phyloP scores from a whole-genome alignment of 2,797 vertebrate genomes.

The Crypturellus tataupa region DNA sequence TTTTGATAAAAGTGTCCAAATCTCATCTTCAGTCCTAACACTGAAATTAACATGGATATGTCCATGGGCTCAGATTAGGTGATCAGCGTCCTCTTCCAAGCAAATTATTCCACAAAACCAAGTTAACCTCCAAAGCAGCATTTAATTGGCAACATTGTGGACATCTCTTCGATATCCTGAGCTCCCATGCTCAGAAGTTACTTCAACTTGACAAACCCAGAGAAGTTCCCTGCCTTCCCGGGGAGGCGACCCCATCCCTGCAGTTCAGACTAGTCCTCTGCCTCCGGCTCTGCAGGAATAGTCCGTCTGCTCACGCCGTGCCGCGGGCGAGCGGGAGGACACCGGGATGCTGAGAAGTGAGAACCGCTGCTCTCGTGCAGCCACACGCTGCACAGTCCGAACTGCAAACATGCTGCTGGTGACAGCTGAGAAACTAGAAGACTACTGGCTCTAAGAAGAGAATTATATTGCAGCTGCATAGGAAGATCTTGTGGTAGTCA shows the following conservation, averaged over 20 bases:
- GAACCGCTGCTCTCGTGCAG: neutral
- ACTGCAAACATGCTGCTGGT: neutral
- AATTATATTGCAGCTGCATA: neutral
- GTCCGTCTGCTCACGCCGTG: neutral
- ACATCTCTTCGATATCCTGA: neutral
- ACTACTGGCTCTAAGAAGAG: neutral
- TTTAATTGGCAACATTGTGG: neutral
- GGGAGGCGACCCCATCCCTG: neutral
- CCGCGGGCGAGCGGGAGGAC: neutral
- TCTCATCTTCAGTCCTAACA: neutral
- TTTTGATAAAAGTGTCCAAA: neutral
- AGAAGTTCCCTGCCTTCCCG: neutral
- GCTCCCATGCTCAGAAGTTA: neutral
- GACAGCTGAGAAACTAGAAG: neutral
- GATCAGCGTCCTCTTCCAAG: neutral
- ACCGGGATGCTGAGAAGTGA: neutral
- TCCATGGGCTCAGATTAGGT: neutral
- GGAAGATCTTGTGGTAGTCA: neutral
- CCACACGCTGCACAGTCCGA: neutral
- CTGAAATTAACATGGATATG: neutral
- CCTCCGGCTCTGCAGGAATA: neutral
- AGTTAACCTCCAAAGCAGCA: neutral
- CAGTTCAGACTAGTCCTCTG: neutral
- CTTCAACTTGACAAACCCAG: neutral
- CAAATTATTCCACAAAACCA: constrained; percentile 15